phyloP scores from a whole-genome alignment of 2,113 vertebrate genomes.

The Nyctibius bracteatus region DNA sequence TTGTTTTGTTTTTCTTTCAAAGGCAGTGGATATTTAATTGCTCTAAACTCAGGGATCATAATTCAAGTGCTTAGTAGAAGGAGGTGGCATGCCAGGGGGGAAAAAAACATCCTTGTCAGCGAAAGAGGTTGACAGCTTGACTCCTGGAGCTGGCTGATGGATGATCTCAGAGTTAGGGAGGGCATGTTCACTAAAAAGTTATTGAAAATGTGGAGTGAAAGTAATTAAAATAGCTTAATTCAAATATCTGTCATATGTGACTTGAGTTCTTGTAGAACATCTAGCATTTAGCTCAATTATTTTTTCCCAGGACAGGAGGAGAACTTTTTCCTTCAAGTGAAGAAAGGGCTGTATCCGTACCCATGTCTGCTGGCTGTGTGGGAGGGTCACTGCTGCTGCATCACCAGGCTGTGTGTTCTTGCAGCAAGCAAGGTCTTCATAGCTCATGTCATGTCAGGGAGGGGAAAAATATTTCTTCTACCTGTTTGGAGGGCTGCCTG shows the following conservation, averaged over 20 bases:
- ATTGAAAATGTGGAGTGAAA: slow-evolving; percentile 3
- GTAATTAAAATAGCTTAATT: slow-evolving; percentile 15
- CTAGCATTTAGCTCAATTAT: not conserved
- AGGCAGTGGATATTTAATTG: not conserved
- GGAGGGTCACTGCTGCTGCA: not conserved
- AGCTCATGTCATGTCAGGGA: not conserved
- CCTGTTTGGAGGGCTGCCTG: slow-evolving; percentile 67
- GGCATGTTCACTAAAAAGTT: not conserved
- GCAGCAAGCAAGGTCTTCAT: not conserved
- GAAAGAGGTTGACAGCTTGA: not conserved
- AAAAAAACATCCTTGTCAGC: not conserved
- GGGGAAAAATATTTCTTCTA: slow-evolving; percentile 17
- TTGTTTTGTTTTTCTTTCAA: not conserved
- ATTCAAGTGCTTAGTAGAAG: not conserved
- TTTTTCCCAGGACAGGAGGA: not conserved
- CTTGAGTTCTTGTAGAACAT: not conserved
- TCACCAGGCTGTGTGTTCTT: not conserved
- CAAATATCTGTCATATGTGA: not conserved
- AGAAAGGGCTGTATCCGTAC: not conserved
- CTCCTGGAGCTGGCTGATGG: not conserved
- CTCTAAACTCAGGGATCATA: not conserved
- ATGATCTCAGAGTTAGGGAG: slow-evolving; percentile 6
- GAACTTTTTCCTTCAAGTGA: not conserved
- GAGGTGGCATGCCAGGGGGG: not conserved
- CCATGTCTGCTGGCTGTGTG: not conserved